Percentiles rank a stretch among this genome's conserved stretches.
Conservation (phyloP, 2,113 vertebrate species). For the Ranitomeya variabilis region DNA sequence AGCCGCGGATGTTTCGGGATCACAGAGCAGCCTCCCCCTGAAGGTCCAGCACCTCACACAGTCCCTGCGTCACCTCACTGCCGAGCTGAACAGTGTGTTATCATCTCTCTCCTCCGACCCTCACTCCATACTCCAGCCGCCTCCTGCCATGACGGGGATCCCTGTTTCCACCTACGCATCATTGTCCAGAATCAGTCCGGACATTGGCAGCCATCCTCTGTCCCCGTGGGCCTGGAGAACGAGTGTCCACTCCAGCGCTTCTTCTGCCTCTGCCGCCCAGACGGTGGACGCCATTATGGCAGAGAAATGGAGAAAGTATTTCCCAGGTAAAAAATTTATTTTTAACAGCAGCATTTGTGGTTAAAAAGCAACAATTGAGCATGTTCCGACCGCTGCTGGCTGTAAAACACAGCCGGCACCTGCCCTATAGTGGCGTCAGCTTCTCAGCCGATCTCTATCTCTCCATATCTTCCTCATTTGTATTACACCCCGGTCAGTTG, state of each 20-base stretch:
- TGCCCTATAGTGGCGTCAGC: too few relatives aligned
- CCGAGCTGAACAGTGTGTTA: slow-evolving; percentile 80
- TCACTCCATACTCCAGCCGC: slow-evolving; percentile 57
- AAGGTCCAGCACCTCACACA: slow-evolving; percentile 79
- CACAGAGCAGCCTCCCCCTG: slow-evolving; percentile 60
- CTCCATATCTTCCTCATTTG: too few relatives aligned
- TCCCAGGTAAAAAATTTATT: slow-evolving; percentile 72
- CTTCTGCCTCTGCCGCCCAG: slow-evolving; percentile 49
- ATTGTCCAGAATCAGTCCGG: slow-evolving; percentile 25
- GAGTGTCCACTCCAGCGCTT: slow-evolving; percentile 11
- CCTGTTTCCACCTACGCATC: slow-evolving; percentile 43
- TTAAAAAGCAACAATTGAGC: too few relatives aligned
- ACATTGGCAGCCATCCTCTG: neutral
- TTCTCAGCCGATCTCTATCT: too few relatives aligned
- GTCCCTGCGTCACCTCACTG: slow-evolving; percentile 82
- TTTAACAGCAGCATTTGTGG: too few relatives aligned
- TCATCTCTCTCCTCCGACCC: slow-evolving; percentile 64
- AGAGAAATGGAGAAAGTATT: slow-evolving; percentile 81
- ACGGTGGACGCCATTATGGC: slow-evolving; percentile 70
- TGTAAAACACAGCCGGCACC: too few relatives aligned
- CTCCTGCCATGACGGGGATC: neutral
- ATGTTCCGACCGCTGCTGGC: too few relatives aligned
- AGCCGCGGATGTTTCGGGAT: neutral
- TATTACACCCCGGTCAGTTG: too few relatives aligned
- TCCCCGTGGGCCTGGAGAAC: slow-evolving; percentile 67